Evolutionary conservation across 2,113 vertebrate genomes (phyloP).

Genomic region (Loxodonta africana): DNA sequence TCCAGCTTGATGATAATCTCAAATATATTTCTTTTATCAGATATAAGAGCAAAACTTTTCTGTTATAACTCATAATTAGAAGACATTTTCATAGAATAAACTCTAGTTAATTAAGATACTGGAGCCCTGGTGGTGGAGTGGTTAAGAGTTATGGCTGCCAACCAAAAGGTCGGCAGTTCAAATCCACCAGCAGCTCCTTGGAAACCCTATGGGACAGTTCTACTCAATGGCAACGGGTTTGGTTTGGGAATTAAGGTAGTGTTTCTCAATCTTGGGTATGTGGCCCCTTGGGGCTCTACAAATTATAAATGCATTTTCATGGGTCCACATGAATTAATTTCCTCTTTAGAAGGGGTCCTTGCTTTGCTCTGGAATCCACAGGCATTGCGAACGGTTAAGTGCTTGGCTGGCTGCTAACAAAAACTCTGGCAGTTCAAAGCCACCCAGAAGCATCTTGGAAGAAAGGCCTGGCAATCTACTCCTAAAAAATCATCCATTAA

Average conservation of each 20-base stretch:
- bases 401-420: neutral
- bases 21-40: constrained; percentile 6
- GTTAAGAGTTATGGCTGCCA: no score
- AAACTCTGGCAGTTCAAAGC: neutral
- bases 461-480: neutral
- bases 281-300: neutral
- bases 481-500: neutral
- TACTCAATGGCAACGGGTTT: no score
- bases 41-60: neutral
- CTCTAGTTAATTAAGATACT: neutral
- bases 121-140: no score
- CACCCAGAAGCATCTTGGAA: neutral
- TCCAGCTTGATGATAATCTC: neutral
- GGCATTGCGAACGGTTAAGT: neutral
- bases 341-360: neutral
- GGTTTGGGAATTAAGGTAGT: neutral
- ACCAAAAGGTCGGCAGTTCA: no score
- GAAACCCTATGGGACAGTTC: no score
- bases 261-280: neutral
- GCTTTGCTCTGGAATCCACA: neutral
- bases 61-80: neutral
- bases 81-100: neutral
- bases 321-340: neutral
- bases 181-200: no score
- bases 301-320: neutral